Evolutionary conservation across 2,113 vertebrate species (phyloP).

Genomic region (Ptilonorhynchus violaceus): DNA sequence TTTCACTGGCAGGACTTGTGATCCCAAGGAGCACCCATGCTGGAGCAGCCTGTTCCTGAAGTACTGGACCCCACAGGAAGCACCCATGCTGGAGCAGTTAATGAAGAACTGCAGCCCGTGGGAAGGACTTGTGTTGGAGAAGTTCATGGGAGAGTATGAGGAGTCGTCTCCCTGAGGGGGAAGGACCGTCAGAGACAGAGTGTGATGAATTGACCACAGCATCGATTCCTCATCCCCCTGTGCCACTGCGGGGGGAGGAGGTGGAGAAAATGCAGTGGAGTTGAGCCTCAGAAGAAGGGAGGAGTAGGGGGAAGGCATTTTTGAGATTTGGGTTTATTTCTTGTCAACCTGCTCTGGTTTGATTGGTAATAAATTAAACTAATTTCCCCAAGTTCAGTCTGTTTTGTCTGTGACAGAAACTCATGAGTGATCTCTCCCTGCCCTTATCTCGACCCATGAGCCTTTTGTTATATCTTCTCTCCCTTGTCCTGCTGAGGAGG

Average conservation of each 20-base stretch:
- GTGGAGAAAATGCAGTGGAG: not conserved
- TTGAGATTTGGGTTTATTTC: not conserved
- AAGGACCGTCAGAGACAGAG: not conserved
- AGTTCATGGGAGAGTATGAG: not conserved
- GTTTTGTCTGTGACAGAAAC: rapidly evolving
- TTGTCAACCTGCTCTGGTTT: not conserved
- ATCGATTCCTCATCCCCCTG: not conserved
- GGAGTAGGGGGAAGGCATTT: not conserved
- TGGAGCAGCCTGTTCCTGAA: not conserved
- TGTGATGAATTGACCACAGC: not conserved
- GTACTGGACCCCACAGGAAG: not conserved
- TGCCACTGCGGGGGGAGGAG: not conserved
- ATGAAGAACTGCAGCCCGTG: not conserved
- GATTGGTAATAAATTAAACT: not conserved
- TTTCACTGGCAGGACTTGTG: not conserved
- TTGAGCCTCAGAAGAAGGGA: not conserved
- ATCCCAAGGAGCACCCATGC: too few species aligned
- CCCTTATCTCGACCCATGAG: not conserved
- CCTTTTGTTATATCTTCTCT: not conserved
- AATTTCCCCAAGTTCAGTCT: not conserved
- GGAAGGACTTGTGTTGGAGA: not conserved
- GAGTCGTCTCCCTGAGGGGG: not conserved
- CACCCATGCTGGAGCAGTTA: not conserved
- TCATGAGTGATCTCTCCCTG: not conserved
- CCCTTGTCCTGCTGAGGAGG: not conserved